Evolutionary conservation across 2,113 vertebrate genomes (phyloP).

Genomic region (Clarias macrocephalus): DNA sequence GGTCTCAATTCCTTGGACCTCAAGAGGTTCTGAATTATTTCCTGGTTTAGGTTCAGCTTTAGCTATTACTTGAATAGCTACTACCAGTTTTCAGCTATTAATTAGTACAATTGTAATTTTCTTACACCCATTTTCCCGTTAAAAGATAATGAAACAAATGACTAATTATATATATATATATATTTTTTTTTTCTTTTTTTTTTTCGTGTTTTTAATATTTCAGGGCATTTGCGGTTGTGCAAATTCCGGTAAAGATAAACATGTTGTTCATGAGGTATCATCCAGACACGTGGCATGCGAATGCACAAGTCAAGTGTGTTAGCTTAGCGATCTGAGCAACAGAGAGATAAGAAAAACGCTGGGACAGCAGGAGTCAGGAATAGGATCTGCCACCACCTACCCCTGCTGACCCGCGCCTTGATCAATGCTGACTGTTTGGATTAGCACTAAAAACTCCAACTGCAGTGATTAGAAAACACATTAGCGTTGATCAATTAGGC

Average conservation of each 20-base stretch:
- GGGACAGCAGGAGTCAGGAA: slow-evolving; percentile 52
- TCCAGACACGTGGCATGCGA: neutral
- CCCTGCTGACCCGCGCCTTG: slow-evolving; percentile 65
- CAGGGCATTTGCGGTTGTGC: slow-evolving; percentile 7
- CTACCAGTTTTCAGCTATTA: neutral
- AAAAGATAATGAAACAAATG: neutral
- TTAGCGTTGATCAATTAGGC: slow-evolving; percentile 99
- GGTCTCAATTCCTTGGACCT: neutral
- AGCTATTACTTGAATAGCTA: neutral
- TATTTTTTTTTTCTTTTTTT: too few species aligned
- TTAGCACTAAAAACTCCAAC: slow-evolving; percentile 97
- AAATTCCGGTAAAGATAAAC: slow-evolving; percentile 22
- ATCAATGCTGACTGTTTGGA: slow-evolving; percentile 97
- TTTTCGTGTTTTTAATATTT: neutral
- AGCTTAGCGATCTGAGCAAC: slow-evolving; percentile 48
- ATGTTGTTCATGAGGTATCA: slow-evolving; percentile 19
- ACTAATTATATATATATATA: neutral
- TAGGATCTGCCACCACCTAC: slow-evolving; percentile 71
- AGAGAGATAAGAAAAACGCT: slow-evolving; percentile 59
- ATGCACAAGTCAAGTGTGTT: slow-evolving; percentile 19
- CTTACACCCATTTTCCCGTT: neutral
- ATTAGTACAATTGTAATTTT: neutral
- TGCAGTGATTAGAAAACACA: slow-evolving; percentile 99
- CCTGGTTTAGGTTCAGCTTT: too few species aligned
- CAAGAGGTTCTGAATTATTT: neutral